A percentile compares a stretch with the other conserved stretches of the same genome.
phyloP scores from a whole-genome alignment of 2,113 vertebrate genomes.

The Sterrhoptilus dennistouni region DNA sequence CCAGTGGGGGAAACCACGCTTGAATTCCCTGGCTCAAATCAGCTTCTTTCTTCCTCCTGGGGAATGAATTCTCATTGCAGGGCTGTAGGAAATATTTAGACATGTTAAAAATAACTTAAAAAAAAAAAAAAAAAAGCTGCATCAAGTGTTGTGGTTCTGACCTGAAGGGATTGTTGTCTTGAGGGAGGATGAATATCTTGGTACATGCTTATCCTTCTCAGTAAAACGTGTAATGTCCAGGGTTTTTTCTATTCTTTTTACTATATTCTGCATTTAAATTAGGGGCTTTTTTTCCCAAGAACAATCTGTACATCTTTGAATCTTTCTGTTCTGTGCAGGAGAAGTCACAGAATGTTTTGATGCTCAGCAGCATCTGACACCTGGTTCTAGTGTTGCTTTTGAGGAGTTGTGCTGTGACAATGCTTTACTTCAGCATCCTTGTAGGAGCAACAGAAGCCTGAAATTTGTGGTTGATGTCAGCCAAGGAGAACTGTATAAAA shows the following conservation, averaged over 20 bases:
- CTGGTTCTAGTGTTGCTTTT: not conserved
- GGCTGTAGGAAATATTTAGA: not conserved
- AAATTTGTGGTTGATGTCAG: not conserved
- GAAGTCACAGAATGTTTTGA: not conserved
- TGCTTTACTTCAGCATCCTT: not conserved
- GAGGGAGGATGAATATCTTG: not conserved
- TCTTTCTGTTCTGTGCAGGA: not conserved
- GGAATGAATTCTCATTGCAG: not conserved
- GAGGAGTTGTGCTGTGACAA: not conserved
- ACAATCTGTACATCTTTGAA: not conserved
- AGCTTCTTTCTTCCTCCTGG: not conserved
- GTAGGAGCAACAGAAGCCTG: not conserved
- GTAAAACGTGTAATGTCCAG: not conserved
- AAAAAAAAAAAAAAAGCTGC: rapidly evolving
- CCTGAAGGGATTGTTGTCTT: not conserved
- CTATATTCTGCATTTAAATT: not conserved
- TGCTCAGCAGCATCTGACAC: not conserved
- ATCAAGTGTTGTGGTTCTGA: not conserved
- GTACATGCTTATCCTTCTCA: not conserved
- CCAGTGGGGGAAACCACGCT: not conserved
- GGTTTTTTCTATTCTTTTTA: not conserved
- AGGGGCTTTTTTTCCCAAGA: not conserved
- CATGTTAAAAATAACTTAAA: not conserved
- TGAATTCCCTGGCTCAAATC: not conserved
- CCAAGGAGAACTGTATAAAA: not conserved